Conservation (phyloP, 2,888 invertebrate genomes). For the Phengaris alcon region DNA sequence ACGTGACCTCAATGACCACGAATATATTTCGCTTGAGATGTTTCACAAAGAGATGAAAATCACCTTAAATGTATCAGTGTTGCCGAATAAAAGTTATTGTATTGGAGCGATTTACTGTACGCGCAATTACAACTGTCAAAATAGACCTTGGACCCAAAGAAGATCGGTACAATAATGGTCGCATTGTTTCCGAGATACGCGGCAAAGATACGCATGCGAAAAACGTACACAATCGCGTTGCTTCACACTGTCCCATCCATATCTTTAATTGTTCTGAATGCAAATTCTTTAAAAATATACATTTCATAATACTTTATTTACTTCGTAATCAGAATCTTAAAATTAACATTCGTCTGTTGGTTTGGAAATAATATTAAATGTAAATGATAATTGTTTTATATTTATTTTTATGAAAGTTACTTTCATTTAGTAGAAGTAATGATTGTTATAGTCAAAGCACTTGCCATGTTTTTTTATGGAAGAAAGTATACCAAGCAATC, state of each 20-base stretch:
- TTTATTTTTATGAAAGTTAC: neutral
- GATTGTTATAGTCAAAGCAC: no score
- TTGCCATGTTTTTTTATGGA: no score
- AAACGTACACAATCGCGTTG: constrained; percentile 55
- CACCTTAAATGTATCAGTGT: constrained; percentile 15
- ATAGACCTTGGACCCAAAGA: constrained; percentile 65
- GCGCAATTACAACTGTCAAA: constrained; percentile 68
- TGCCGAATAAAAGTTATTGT: constrained; percentile 50
- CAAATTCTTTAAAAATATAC: constrained; percentile 7
- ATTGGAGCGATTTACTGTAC: constrained; percentile 44
- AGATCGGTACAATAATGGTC: constrained; percentile 61
- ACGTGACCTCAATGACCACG: no score
- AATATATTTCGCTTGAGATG: neutral
- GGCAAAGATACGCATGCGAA: constrained; percentile 65
- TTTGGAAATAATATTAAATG: neutral
- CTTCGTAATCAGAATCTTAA: neutral
- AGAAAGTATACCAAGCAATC: no score
- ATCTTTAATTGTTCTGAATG: constrained; percentile 30
- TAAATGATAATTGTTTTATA: neutral
- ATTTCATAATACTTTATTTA: neutral
- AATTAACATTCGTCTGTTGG: neutral
- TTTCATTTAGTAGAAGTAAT: neutral
- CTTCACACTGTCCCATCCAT: constrained; percentile 41
- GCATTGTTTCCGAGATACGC: constrained; percentile 67
- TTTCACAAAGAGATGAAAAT: neutral